phyloP scores from a whole-genome alignment of 2,888 invertebrate genomes.

The Caenorhabditis sp. region DNA sequence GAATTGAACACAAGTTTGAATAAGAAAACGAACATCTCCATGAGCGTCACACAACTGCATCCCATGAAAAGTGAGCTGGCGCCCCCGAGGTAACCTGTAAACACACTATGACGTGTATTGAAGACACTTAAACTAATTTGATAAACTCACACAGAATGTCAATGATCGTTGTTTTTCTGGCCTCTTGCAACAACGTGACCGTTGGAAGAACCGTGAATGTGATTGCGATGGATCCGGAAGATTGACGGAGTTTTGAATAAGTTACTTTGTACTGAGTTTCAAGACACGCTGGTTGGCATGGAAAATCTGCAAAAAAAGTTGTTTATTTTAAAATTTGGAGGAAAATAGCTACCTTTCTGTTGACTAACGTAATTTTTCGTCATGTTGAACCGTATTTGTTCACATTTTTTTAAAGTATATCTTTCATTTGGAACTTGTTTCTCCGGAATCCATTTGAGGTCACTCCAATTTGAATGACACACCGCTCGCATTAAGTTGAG shows the following conservation, averaged over 20 bases:
- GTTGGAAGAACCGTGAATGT: conserved; percentile 24
- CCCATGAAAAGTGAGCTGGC: conserved; percentile 67
- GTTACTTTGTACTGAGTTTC: conserved; percentile 26
- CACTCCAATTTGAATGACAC: conserved; percentile 23
- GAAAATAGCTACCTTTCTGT: conserved; percentile 4
- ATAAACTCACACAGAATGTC: conserved; percentile 62
- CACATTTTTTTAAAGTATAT: conserved; percentile 29
- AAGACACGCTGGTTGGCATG: conserved; percentile 43
- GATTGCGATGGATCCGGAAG: conserved; percentile 12
- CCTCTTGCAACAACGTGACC: conserved; percentile 24
- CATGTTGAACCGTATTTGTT: conserved; percentile 10
- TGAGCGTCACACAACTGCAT: conserved; percentile 67
- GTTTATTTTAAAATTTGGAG: not conserved
- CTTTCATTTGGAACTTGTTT: conserved; percentile 5
- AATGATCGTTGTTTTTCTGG: conserved; percentile 38
- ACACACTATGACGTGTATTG: too few species aligned
- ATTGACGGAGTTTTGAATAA: conserved; percentile 17
- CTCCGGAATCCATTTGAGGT: conserved; percentile 29
- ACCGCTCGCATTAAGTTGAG: conserved; percentile 32
- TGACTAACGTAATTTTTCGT: conserved; percentile 9
- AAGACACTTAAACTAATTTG: not conserved
- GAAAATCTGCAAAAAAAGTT: conserved; percentile 16
- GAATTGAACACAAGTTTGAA: conserved; percentile 60
- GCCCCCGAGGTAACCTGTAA: conserved; percentile 63
- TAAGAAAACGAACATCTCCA: conserved; percentile 67